phyloP scores from a whole-genome alignment of 2,113 vertebrate genomes.

The sheep (Ovis aries) region DNA sequence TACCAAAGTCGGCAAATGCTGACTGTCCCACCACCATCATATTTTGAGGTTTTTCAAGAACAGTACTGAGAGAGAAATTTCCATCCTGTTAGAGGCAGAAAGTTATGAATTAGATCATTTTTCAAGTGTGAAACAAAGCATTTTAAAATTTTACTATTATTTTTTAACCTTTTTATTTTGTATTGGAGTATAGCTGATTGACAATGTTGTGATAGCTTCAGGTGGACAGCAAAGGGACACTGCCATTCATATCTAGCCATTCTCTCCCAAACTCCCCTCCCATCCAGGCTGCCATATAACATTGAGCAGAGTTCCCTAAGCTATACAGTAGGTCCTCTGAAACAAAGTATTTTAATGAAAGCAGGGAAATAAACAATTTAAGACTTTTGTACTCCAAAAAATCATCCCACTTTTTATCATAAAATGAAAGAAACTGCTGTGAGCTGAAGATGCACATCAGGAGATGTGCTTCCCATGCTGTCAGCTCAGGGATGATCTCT shows the following conservation, averaged over 20 bases:
- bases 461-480: not conserved
- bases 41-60: conserved; percentile 60
- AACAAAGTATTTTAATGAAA: not conserved
- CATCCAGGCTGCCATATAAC: not conserved
- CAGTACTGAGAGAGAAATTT: conserved; percentile 80
- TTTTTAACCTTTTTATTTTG: not conserved
- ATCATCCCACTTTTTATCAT: not conserved
- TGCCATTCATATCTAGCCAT: not conserved
- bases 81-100: conserved; percentile 85
- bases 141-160: not conserved
- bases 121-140: not conserved
- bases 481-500: not conserved
- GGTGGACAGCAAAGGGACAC: not conserved
- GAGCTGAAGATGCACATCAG: not conserved
- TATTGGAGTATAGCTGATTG: not conserved
- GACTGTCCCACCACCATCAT: conserved; percentile 86
- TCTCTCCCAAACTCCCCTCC: not conserved
- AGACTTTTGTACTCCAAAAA: not conserved
- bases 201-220: not conserved
- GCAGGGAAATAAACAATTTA: not conserved
- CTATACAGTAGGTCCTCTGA: not conserved
- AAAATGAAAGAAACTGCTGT: not conserved
- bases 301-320: not conserved
- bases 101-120: conserved; percentile 25
- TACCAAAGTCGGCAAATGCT: conserved; percentile 95